These are phyloP conservation scores for Rhynchonycteris naso DNA, from an alignment of 2,797 vertebrate genomes.

Conservation along the genomic window DNA sequence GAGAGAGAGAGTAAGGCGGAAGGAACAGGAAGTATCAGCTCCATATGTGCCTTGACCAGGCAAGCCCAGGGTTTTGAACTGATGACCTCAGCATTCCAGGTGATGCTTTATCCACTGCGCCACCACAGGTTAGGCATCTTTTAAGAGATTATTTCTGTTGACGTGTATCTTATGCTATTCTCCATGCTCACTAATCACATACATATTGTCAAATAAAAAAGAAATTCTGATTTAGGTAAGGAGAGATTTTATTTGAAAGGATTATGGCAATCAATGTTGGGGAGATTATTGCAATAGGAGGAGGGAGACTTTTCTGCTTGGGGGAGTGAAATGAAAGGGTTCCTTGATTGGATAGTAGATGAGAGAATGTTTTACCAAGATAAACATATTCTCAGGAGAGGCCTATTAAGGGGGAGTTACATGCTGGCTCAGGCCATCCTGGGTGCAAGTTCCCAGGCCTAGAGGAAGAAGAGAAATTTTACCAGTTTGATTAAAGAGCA, in stretches of 20 bases:
- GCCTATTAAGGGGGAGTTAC: neutral
- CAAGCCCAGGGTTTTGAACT: too few relatives aligned
- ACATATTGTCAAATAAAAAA: neutral
- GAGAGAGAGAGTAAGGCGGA: too few relatives aligned
- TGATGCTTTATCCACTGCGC: too few relatives aligned
- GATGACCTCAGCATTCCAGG: too few relatives aligned
- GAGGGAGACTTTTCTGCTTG: neutral
- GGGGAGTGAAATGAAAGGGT: neutral
- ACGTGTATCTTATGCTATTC: neutral
- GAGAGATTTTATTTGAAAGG: conserved; percentile 9
- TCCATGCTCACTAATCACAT: neutral
- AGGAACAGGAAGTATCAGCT: too few relatives aligned
- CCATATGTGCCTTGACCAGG: too few relatives aligned
- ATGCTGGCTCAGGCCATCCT: neutral
- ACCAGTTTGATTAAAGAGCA: neutral
- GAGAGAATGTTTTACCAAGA: neutral
- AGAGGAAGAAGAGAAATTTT: neutral
- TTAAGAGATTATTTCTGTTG: neutral
- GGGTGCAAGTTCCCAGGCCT: neutral
- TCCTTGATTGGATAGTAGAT: neutral
- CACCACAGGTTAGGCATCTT: neutral
- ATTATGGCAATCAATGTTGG: neutral
- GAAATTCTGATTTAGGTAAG: neutral
- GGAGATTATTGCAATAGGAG: neutral
- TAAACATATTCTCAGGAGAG: neutral